Conservation (phyloP, 2,113 vertebrate species). For the Callithrix jacchus region DNA sequence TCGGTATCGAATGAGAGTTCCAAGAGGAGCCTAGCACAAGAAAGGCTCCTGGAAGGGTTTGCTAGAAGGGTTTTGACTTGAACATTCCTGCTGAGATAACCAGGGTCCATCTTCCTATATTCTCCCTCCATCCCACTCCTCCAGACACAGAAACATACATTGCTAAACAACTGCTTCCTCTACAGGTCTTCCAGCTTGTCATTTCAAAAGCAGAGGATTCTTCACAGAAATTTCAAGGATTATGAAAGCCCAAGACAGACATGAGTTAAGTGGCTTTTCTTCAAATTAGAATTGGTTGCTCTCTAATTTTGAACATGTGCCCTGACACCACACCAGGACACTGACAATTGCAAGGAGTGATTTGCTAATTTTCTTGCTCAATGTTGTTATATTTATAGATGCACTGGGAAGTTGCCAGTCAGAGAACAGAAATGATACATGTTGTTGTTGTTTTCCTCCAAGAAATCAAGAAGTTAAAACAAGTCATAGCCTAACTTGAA, state of each 20-base stretch:
- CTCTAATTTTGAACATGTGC: not conserved
- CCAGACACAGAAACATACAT: not conserved
- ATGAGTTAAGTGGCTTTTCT: not conserved
- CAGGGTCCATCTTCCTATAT: not conserved
- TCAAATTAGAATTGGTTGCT: not conserved
- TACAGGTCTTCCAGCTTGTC: not conserved
- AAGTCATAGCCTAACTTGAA: not conserved
- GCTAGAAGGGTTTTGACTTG: not conserved
- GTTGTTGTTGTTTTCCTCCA: not conserved
- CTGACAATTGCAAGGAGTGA: not conserved
- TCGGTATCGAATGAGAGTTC: not conserved
- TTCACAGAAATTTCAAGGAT: not conserved
- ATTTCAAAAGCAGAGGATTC: slow-evolving; percentile 15
- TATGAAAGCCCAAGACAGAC: not conserved
- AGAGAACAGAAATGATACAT: not conserved
- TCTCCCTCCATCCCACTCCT: not conserved
- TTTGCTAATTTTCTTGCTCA: not conserved
- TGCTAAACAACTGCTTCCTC: not conserved
- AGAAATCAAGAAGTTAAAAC: not conserved
- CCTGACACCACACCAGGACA: not conserved
- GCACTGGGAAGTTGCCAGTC: not conserved
- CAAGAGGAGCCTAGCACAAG: not conserved
- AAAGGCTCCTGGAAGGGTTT: not conserved
- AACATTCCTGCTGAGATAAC: not conserved
- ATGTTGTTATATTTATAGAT: not conserved